A percentile compares a stretch with the other conserved stretches of the same genome.
These are phyloP conservation scores for Zaprionus tsacasi DNA, from an alignment of 1,140 invertebrate species.

Conservation along the genomic window DNA sequence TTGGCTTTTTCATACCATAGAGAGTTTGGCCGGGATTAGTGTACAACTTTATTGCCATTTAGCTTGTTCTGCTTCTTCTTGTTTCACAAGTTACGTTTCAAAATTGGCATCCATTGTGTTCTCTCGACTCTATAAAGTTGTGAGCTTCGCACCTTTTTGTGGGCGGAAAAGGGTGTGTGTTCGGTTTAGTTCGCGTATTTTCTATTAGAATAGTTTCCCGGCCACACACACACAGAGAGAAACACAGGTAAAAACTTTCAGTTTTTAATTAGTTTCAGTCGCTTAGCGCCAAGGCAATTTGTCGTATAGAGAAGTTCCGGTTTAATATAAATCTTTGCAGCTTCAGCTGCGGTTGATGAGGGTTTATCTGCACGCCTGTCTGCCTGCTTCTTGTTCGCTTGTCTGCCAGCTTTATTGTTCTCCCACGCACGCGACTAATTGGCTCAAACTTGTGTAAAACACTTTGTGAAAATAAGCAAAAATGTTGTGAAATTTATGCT, in stretches of 20 bases:
- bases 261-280: constrained; percentile 56
- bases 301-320: constrained; percentile 24
- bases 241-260: constrained; percentile 48
- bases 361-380: constrained; percentile 2
- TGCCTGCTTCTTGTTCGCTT: not conserved
- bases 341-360: constrained; percentile 36
- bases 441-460: constrained; percentile 43
- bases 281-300: constrained; percentile 39
- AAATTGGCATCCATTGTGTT: constrained; percentile 44
- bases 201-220: constrained; percentile 49
- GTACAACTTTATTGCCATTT: constrained; percentile 45
- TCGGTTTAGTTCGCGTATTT: constrained; percentile 30
- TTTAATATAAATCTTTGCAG: constrained; percentile 51
- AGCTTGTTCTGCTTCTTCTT: not conserved
- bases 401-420: not conserved
- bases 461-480: constrained; percentile 42
- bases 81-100: constrained; percentile 34
- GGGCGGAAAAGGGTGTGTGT: not conserved
- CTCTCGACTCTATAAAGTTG: constrained; percentile 45
- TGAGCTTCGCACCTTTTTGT: not conserved
- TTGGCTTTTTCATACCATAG: constrained; percentile 27
- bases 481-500: constrained; percentile 19
- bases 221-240: constrained; percentile 9
- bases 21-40: constrained; percentile 38
- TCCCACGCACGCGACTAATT: constrained; percentile 31